phyloP scores from a whole-genome alignment of 2,797 vertebrate genomes.

The Avahi laniger region DNA sequence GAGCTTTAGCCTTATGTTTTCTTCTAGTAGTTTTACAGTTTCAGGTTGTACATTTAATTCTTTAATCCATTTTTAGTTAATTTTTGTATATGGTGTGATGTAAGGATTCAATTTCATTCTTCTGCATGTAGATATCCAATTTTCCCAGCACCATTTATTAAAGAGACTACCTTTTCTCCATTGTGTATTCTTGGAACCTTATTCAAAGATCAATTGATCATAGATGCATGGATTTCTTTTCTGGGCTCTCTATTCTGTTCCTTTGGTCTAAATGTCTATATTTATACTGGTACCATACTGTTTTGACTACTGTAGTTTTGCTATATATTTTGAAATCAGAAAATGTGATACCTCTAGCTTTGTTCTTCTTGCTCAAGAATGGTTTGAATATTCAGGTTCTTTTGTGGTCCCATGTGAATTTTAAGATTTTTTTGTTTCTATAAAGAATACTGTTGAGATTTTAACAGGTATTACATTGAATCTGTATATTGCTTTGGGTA shows the following conservation, averaged over 20 bases:
- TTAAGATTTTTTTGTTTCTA: neutral
- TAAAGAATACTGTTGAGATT: neutral
- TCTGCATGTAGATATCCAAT: neutral
- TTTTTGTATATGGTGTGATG: neutral
- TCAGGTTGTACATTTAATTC: neutral
- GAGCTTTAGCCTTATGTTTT: neutral
- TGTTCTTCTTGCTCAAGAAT: neutral
- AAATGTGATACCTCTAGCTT: neutral
- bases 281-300: neutral
- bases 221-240: neutral
- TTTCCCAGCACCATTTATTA: neutral
- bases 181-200: neutral
- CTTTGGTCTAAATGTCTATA: neutral
- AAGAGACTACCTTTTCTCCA: neutral
- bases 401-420: neutral
- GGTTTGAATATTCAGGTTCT: neutral
- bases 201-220: neutral
- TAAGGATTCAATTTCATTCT: neutral
- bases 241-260: neutral
- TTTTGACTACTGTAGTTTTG: neutral
- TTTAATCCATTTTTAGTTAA: neutral
- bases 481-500: neutral
- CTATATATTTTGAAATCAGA: neutral
- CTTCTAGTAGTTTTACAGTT: neutral
- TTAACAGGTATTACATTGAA: neutral